A percentile compares a stretch with the other conserved stretches of the same genome.
Conservation (phyloP, 2,888 invertebrate species). For the Drosophila anomelani region DNA sequence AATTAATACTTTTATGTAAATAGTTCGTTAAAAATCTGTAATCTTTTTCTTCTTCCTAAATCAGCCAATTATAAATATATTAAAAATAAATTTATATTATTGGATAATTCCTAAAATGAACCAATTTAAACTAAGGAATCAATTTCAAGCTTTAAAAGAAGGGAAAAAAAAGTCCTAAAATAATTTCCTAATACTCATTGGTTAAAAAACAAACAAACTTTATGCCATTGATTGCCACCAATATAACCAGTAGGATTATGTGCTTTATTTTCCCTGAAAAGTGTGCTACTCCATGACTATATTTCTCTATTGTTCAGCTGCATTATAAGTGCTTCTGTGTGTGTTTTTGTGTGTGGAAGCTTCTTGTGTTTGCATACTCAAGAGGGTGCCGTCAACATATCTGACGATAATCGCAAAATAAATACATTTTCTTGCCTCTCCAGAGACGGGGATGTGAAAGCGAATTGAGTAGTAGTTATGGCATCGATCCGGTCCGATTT, state of each 20-base stretch:
- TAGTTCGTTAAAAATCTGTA: too few relatives aligned
- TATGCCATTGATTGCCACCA: neutral
- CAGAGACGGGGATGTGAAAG: conserved; percentile 14
- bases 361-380: conserved; percentile 30
- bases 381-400: conserved; percentile 34
- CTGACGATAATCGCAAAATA: conserved; percentile 33
- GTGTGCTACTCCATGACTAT: neutral
- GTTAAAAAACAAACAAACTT: neutral
- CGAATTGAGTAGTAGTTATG: conserved; percentile 14
- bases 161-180: neutral
- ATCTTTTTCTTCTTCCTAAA: too few relatives aligned
- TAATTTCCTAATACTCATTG: too few relatives aligned
- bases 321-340: conserved; percentile 2
- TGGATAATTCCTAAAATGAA: too few relatives aligned
- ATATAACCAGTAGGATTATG: neutral
- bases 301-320: conserved; percentile 2
- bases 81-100: neutral
- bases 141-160: neutral
- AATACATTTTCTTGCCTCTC: conserved; percentile 24
- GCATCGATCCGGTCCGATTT: conserved; percentile 14
- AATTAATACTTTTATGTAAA: neutral
- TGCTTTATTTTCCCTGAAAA: neutral
- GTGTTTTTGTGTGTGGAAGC: conserved; percentile 4
- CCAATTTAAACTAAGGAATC: too few relatives aligned
- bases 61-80: neutral